Base-by-base conservation (phyloP, 1,140 invertebrate species). In the Ephestia elutella region DNA sequence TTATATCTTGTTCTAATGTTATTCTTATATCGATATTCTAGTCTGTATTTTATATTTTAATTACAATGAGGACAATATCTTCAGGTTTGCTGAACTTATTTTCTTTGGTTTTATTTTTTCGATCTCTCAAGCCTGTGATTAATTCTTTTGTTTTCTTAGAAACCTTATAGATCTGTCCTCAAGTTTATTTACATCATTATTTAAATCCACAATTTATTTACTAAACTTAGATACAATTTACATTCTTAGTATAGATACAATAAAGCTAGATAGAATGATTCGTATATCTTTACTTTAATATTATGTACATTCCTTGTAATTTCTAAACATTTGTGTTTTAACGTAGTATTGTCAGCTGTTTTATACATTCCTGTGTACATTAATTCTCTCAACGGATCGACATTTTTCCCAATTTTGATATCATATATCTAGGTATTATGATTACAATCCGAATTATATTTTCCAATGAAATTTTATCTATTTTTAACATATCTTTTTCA, bases 281-380 rank as follows among this genome's bases (percentile, higher is more conserved):
- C 84, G 82, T 87, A 85, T 87, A 85, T 71, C 75, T 75, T 81
- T 76, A 82, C 65, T 75, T 71, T 72, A 78, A 66, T 25, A 63
- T 56, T 80, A 80, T 82, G 32, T 85, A 87, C 78, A 82, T 56
- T 71, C 71, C 65, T 66, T 68, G 60, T 69, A 66, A 74, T 77
- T 60, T 73, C 80, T 84, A 75, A 76, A 76, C 77, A 73, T 75
- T 80, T 83, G 70, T 78, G 71, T 83, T 78, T 71, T 80, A 84
- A 75, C 77, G 72, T 87, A 87, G 82, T 87, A 87, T 87, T 87
- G 84, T 87, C 84, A 82, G 82, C 80, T 86, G 84, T 75, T 82
- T n/a, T 78, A 70, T 71, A 78, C 77, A 72, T 82, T 78, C 72
- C 77, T 82, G 74, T 78, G 70, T 79, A 63, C 57, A 66, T 67